A percentile compares a stretch with the other conserved stretches of the same genome.
Evolutionary conservation across 2,113 vertebrate genomes (phyloP).

Genomic region (Macrotis lagotis): DNA sequence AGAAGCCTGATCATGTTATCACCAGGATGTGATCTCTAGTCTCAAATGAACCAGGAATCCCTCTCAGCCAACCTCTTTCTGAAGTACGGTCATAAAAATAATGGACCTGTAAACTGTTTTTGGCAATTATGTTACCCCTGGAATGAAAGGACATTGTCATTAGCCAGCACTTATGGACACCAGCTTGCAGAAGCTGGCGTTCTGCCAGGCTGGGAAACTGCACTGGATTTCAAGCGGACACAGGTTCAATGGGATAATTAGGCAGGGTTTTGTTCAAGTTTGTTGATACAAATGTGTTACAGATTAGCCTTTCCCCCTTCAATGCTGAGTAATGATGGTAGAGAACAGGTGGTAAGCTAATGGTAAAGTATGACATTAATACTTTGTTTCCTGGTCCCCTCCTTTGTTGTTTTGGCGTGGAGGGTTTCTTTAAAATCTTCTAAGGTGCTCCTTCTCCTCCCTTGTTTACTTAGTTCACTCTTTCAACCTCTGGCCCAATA

Average conservation of each 20-base stretch:
- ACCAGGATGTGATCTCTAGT: slow-evolving; percentile 81
- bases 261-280: slow-evolving; percentile 93
- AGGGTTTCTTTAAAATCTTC: slow-evolving; percentile 83
- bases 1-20: slow-evolving; percentile 47
- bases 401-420: slow-evolving; percentile 84
- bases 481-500: slow-evolving; percentile 73
- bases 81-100: slow-evolving; percentile 88
- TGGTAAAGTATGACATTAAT: slow-evolving; percentile 93
- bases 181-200: slow-evolving; percentile 89
- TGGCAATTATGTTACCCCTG: slow-evolving; percentile 88
- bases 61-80: slow-evolving; percentile 85
- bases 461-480: slow-evolving; percentile 71
- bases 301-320: slow-evolving; percentile 91
- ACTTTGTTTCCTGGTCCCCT: slow-evolving; percentile 91
- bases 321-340: slow-evolving; percentile 91
- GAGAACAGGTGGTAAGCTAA: slow-evolving; percentile 98
- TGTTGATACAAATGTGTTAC: slow-evolving; percentile 98
- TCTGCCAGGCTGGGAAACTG: slow-evolving; percentile 88
- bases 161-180: slow-evolving; percentile 90
- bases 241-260: slow-evolving; percentile 95
- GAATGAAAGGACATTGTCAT: slow-evolving; percentile 91
- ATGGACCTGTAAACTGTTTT: slow-evolving; percentile 87
- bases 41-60: slow-evolving; percentile 81
- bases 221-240: slow-evolving; percentile 84
- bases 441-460: slow-evolving; percentile 59